Percentiles rank a stretch among this genome's conserved stretches.
Conservation (phyloP, 1,140 invertebrate species). For the Bombus turneri region DNA sequence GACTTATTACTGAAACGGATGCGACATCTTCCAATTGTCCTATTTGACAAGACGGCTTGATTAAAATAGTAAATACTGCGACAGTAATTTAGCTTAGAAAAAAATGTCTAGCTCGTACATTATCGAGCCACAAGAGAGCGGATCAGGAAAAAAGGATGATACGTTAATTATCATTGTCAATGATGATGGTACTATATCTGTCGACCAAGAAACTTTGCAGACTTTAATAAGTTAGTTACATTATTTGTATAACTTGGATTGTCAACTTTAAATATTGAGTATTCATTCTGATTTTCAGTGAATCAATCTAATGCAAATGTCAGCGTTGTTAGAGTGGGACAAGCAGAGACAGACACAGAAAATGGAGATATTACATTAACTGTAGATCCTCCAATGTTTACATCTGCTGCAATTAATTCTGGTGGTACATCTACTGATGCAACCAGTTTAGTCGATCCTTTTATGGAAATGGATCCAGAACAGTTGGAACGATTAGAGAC, state of each 20-base stretch:
- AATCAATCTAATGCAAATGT: constrained; percentile 81
- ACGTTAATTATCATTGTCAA: constrained; percentile 88
- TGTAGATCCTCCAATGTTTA: constrained; percentile 76
- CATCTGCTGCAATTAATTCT: constrained; percentile 46
- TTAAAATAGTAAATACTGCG: neutral
- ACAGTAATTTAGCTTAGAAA: constrained; percentile 4
- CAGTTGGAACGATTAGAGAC: constrained; percentile 84
- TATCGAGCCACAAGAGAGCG: constrained; percentile 75
- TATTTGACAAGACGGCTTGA: neutral
- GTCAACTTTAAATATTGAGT: constrained; percentile 49
- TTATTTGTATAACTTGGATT: neutral
- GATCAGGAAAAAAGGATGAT: constrained; percentile 78
- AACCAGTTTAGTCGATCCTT: constrained; percentile 80
- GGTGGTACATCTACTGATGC: constrained; percentile 63
- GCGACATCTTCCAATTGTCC: neutral
- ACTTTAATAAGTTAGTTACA: constrained; percentile 86
- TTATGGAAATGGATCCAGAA: constrained; percentile 84
- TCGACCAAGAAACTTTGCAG: constrained; percentile 87
- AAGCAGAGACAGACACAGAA: constrained; percentile 73
- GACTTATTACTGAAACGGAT: neutral
- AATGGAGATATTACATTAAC: constrained; percentile 79
- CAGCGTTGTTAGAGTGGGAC: constrained; percentile 81
- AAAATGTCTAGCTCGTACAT: constrained; percentile 80
- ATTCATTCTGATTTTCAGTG: constrained; percentile 71
- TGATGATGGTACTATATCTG: constrained; percentile 87